Conservation (phyloP, 2,113 vertebrate genomes). For the Phyllostomus discolor region DNA sequence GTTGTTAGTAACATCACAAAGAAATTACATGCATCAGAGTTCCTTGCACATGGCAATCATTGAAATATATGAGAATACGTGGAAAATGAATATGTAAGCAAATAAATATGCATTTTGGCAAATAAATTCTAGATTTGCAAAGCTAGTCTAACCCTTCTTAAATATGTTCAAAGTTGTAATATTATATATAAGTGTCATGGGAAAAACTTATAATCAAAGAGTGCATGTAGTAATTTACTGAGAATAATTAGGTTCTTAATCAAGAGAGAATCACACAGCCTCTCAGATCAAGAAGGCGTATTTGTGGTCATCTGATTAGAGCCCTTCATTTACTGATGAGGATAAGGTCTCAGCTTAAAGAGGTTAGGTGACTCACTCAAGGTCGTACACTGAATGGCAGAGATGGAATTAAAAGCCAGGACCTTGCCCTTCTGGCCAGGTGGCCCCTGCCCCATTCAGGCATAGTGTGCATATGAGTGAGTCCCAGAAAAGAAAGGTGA, state of each 20-base stretch:
- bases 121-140: constrained; percentile 6
- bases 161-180: neutral
- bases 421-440: neutral
- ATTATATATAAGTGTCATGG: neutral
- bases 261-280: constrained; percentile 29
- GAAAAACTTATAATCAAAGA: constrained; percentile 23
- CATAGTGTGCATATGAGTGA: neutral
- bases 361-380: neutral
- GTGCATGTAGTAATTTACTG: constrained; percentile 19
- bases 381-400: neutral
- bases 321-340: neutral
- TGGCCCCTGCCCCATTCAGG: neutral
- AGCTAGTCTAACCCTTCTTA: neutral
- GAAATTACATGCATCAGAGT: neutral
- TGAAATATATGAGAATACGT: neutral
- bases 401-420: neutral
- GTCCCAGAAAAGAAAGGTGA: neutral
- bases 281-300: neutral
- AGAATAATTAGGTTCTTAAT: constrained; percentile 48
- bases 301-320: neutral
- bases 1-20: neutral
- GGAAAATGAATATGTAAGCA: neutral
- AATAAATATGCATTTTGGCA: neutral
- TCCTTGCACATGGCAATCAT: neutral
- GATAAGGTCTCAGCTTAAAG: neutral